A percentile compares a stretch with the other conserved stretches of the same genome.
phyloP scores from a whole-genome alignment of 1,140 invertebrate species.

The Hycleus phaleratus region DNA sequence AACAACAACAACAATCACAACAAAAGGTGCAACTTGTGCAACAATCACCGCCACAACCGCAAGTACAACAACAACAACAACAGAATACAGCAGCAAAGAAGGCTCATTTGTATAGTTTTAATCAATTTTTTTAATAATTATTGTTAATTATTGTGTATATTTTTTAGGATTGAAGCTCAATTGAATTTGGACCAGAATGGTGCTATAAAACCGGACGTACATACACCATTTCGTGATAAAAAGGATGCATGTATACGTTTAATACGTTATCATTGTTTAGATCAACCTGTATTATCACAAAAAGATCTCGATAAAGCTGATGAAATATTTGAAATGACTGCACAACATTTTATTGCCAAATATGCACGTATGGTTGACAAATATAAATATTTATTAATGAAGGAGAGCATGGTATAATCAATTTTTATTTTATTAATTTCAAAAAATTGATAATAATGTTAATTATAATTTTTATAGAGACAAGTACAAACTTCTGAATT shows the following conservation, averaged over 20 bases:
- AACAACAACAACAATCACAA: neutral
- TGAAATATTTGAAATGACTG: conserved; percentile 65
- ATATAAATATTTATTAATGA: conserved; percentile 69
- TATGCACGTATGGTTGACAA: conserved; percentile 69
- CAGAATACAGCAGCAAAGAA: conserved; percentile 22
- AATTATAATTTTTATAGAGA: conserved; percentile 45
- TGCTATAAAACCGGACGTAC: conserved; percentile 67
- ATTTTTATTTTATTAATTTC: neutral
- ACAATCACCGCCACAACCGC: conserved; percentile 14
- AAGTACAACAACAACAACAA: conserved; percentile 4
- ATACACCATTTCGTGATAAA: conserved; percentile 63
- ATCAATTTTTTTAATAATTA: conserved; percentile 3
- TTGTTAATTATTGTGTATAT: conserved; percentile 8
- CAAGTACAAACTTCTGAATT: conserved; percentile 60
- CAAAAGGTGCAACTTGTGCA: neutral
- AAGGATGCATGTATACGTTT: conserved; percentile 73
- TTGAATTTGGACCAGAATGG: conserved; percentile 70
- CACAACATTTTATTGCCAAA: conserved; percentile 65
- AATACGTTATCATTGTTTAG: conserved; percentile 74
- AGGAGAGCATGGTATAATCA: conserved; percentile 71
- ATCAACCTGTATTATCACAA: conserved; percentile 57
- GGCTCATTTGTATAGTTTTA: conserved; percentile 32
- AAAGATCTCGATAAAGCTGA: conserved; percentile 68
- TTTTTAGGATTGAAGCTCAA: conserved; percentile 61
- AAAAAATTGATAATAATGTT: conserved; percentile 33